Base-by-base conservation (phyloP, 2,113 vertebrate species). In the Connochaetes taurinus region DNA sequence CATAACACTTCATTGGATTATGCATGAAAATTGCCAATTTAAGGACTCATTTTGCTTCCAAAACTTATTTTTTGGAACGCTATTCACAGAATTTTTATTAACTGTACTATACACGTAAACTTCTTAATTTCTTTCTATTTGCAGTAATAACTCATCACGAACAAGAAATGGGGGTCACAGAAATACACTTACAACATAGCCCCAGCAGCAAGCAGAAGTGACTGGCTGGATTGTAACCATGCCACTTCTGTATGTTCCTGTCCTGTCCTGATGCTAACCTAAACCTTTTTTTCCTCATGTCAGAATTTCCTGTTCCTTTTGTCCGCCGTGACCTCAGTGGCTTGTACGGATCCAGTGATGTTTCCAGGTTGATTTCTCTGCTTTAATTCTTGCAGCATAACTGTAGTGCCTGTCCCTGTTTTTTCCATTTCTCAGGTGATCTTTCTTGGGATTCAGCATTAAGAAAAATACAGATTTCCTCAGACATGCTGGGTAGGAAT, bases 11-110 rank as follows among this genome's bases (percentile, higher is more conserved):
- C 29, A 60, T 27, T 50, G 33, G 76, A 55, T 64, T 11, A 29
- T 53, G n/a, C 36, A 64, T 95, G 52, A 95, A 86, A 95, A 95
- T 62, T 87, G 23, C 60, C 53, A 53, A 50, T 87, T 87, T 92
- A 81, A 97, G 45, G 31, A 92, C 3, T 90, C 76, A 74, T 89
- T 96, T 93, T 82, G 52, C 36, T 92, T 92, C 84, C 13, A 27
- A 94, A 92, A 88, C 64, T 78, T 94, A 60, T 76, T 76, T 91
- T 50, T 94, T 85, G 15, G 45, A 94, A 55, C 3, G 80, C 14
- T 31, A 33, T 10, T 94, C 33, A n/a, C 82, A 80, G 45, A 29
- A 93, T 83, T 95, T 91, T 4, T 67, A 83, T 52, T 43, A 91
- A 36, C 0, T 58, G 11, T 76, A 45, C 17, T 83, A 45, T 76